Base-by-base conservation (phyloP, 2,797 vertebrate species). In the Cygnus olor region DNA sequence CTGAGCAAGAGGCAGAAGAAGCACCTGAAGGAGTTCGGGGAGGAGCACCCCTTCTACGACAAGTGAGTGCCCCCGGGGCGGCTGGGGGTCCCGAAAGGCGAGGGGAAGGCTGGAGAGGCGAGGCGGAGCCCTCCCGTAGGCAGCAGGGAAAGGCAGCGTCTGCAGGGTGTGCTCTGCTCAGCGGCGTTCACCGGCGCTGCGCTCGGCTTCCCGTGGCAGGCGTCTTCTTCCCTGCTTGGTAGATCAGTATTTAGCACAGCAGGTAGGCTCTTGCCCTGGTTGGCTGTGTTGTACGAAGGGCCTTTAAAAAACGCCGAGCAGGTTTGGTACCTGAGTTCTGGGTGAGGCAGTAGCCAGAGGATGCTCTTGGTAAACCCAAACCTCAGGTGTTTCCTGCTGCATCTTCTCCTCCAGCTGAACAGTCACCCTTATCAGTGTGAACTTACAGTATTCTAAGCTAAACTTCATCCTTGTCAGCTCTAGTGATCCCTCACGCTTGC, bases 1-100 rank as follows among this genome's bases (percentile, higher is more conserved):
- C 96, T 99, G 86, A 98, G 97, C 36, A 99, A 99, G 94, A 99
- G 98, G 95, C 99, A 99, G 95, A 99, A 98, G 97, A 98, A 98
- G 92, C 99, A 99, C n/a, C 94, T 99, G 13, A 98, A 98, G 80
- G 99, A 99, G 27, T 99, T 99, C 84, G 99, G 99, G 96, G 99
- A 99, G 97, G 98, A 99, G 90, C 99, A 99, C 73, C 99, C 99
- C 0, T 99, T 99, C 81, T 96, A 99, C 21, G 99, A 99, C 56
- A 91, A 93, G 99, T 99, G 73, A 76, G 97, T 57, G 47, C 14
- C 6, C 44, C 44, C 44, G 44, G 44, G 44, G 44, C 44, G 42
- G 14, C 42, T 42, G 47, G 47, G 47, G 47, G 22, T 21, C 47
- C 47, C 12, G 47, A 49, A 13, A 49, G 47, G 22, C 47, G 4